Evolutionary conservation across 2,888 invertebrate species (phyloP).

Genomic region (Conistra vaccinii): DNA sequence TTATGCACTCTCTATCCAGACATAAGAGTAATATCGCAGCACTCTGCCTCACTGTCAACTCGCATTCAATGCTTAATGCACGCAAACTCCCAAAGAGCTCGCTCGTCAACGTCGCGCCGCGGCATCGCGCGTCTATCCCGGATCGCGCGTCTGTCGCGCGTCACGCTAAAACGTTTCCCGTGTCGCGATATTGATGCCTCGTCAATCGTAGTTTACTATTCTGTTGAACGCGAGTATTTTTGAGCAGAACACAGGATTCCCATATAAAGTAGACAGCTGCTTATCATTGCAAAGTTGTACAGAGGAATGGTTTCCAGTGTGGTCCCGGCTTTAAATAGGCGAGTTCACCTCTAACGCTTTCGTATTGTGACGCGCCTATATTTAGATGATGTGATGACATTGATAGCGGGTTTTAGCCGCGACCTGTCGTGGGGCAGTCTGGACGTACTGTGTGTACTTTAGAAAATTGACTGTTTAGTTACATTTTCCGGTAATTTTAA

Average conservation of each 20-base stretch:
- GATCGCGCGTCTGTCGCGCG: slow-evolving; percentile 30
- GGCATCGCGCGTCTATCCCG: slow-evolving; percentile 24
- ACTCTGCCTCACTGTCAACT: slow-evolving; percentile 42
- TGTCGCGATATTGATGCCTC: slow-evolving; percentile 64
- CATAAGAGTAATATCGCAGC: slow-evolving; percentile 13
- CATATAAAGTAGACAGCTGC: slow-evolving; percentile 54
- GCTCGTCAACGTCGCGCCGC: slow-evolving; percentile 38
- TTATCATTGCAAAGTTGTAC: slow-evolving; percentile 56
- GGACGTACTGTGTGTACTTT: too few relatives aligned
- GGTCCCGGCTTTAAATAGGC: slow-evolving; percentile 9
- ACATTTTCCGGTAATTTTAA: not conserved
- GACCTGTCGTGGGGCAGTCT: not conserved
- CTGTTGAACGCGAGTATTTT: slow-evolving; percentile 59
- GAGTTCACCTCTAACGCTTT: not conserved
- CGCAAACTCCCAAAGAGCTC: slow-evolving; percentile 49
- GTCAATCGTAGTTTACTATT: slow-evolving; percentile 63
- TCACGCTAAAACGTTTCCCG: slow-evolving; percentile 70
- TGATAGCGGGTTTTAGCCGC: too few relatives aligned
- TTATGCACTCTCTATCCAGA: slow-evolving; percentile 19
- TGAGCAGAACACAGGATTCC: slow-evolving; percentile 57
- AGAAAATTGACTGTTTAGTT: not conserved
- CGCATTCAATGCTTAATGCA: slow-evolving; percentile 44
- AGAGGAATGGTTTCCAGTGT: slow-evolving; percentile 36
- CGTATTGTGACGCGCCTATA: too few relatives aligned
- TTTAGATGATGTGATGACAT: not conserved